Base-by-base conservation (phyloP, 1,140 invertebrate genomes). In the Euglossa dilemma region DNA sequence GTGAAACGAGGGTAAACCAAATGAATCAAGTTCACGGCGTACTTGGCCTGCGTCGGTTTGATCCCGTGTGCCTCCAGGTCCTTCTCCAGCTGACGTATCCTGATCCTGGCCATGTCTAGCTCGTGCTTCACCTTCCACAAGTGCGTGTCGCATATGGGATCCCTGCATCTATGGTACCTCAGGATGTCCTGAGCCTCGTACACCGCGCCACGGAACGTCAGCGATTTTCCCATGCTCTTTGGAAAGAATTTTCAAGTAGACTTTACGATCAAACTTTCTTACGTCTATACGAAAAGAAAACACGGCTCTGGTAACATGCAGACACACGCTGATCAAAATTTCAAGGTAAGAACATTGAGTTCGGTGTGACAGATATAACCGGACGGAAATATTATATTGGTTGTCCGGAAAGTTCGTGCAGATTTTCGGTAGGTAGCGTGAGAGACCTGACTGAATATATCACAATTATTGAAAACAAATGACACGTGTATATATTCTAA, bases 81-180 rank as follows among this genome's bases (percentile, higher is more conserved):
- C 91, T 97, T 97, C 88, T 98, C 97, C 77, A 99, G 94, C 91
- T 98, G 97, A 66, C 97, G 96, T 83, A 98, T 97, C 87, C 97
- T 96, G 78, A 98, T 95, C 85, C 97, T 95, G 0, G 98, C 97
- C 93, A 98, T 96, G 92, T 98, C 97, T 84, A 98, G 95, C 92
- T 98, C 98, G 92, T 98, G 97, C 87, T 97, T 97, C 28, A 98
- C 97, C 92, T 98, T 98, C 97, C 98, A 98, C 28, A 98, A 95
- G 92, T 98, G 96, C 3, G 97, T 97, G 92, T 97, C 96, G 91
- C 97, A 97, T 45, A 98, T 96, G 5, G 97, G 97, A 94, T 98
- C 97, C 67, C 96, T 95, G 93, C 97, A 98, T 80, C 96, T 95
- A 71, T 95, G 95, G 80, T 95, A 93, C 72, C 92, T 91, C 16